phyloP scores from a whole-genome alignment of 2,113 vertebrate genomes.

The Globicephala melas region DNA sequence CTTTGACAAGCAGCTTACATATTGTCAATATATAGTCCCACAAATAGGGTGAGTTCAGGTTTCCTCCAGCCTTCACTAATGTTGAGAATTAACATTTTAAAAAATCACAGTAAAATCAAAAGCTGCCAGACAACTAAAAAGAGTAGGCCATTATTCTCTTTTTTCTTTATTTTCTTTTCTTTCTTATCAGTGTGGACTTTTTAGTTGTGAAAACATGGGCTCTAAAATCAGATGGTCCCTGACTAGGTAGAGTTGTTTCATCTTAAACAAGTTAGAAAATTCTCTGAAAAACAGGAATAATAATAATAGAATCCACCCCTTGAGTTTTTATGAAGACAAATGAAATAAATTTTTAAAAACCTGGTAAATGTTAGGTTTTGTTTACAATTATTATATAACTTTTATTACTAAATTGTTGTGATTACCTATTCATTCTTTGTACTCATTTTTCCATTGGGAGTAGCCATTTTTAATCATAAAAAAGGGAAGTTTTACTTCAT shows the following conservation, averaged over 20 bases:
- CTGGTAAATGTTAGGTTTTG: not conserved
- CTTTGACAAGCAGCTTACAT: not conserved
- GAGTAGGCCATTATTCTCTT: not conserved
- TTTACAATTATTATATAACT: not conserved
- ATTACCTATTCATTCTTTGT: not conserved
- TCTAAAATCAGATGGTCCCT: not conserved
- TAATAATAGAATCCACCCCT: not conserved
- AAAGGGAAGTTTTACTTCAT: not conserved
- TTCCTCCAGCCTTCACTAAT: not conserved
- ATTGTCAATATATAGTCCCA: not conserved
- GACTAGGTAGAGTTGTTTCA: not conserved
- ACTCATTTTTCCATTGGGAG: not conserved
- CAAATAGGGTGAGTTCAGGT: not conserved
- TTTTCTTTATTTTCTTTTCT: not conserved
- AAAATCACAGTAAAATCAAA: not conserved
- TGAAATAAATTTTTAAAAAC: not conserved
- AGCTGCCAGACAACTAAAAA: not conserved
- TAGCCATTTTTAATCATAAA: slow-evolving; percentile 15
- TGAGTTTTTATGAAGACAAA: not conserved
- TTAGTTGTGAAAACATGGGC: not conserved
- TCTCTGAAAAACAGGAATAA: not conserved
- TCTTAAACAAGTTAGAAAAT: not conserved
- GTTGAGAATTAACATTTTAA: not conserved
- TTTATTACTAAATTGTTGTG: slow-evolving; percentile 1
- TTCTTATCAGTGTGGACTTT: not conserved